phyloP scores from a whole-genome alignment of 2,888 invertebrate species.

The Drymonia ruficornis region DNA sequence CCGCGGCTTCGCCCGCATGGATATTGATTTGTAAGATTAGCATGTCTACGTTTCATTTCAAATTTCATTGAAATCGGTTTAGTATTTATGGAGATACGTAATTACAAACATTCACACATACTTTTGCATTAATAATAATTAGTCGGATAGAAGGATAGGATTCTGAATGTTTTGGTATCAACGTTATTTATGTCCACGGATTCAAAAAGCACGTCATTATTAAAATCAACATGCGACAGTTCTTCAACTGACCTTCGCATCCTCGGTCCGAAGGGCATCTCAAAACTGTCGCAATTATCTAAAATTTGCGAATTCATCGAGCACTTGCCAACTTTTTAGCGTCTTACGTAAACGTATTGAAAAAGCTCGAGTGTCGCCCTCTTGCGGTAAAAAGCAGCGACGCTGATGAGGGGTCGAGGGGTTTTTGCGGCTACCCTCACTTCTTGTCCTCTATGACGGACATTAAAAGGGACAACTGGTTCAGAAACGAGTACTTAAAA shows the following conservation, averaged over 20 bases:
- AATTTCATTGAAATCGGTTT: no score
- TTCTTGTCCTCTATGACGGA: slow-evolving; percentile 30
- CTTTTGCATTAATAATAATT: no score
- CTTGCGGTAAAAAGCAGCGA: slow-evolving; percentile 28
- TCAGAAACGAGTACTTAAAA: slow-evolving; percentile 1
- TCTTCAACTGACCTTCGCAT: neutral
- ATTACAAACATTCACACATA: no score
- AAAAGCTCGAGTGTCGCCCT: slow-evolving; percentile 22
- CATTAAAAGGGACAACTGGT: slow-evolving; percentile 31
- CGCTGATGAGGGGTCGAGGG: slow-evolving; percentile 24
- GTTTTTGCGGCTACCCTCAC: slow-evolving; percentile 21
- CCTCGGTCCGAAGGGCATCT: neutral
- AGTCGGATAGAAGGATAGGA: no score
- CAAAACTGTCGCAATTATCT: neutral
- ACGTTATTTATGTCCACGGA: no score
- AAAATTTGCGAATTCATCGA: neutral
- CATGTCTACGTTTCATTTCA: no score
- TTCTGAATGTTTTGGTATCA: no score
- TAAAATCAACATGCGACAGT: no score
- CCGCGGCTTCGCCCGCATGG: no score
- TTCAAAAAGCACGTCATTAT: no score
- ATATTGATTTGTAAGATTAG: no score
- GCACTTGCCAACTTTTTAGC: slow-evolving; percentile 1
- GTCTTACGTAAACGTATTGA: slow-evolving; percentile 20
- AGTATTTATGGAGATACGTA: no score